These are phyloP conservation scores for Temnothorax curvispinosus DNA, from an alignment of 1,140 invertebrate genomes.

Conservation along the genomic window DNA sequence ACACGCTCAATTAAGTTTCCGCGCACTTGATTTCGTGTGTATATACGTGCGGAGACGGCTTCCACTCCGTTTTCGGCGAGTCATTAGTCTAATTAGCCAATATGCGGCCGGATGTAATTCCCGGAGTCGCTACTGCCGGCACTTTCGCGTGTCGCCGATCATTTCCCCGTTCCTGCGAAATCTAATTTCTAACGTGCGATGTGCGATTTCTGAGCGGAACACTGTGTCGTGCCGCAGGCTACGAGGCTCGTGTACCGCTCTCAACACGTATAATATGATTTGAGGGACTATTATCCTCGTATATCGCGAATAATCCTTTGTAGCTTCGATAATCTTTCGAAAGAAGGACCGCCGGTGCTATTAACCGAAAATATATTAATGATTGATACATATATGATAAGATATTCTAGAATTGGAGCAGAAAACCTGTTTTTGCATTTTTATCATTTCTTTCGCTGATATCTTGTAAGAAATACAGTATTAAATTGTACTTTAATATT, in stretches of 20 bases:
- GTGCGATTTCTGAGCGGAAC: constrained; percentile 55
- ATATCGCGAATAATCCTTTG: constrained; percentile 24
- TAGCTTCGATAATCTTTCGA: constrained; percentile 4
- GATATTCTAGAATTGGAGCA: background rate
- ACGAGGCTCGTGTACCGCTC: constrained; percentile 24
- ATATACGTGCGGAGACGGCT: background rate
- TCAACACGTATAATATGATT: constrained; percentile 22
- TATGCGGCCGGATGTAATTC: constrained; percentile 58
- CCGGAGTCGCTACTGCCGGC: constrained; percentile 24
- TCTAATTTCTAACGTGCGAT: constrained; percentile 57
- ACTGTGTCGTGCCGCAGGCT: constrained; percentile 40
- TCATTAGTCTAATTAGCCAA: constrained; percentile 71
- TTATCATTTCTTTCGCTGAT: background rate
- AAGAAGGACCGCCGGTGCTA: background rate
- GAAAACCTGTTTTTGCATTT: background rate
- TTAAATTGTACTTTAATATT: background rate
- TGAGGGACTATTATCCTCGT: constrained; percentile 37
- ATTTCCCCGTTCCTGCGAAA: constrained; percentile 54
- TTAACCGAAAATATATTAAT: background rate
- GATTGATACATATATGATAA: background rate
- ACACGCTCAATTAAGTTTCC: constrained; percentile 45
- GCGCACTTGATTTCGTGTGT: constrained; percentile 50
- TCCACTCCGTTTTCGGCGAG: constrained; percentile 60
- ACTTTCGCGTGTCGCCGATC: constrained; percentile 65
- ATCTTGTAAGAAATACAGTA: background rate